Evolutionary conservation across 2,888 invertebrate species (phyloP), one percentile per base, ranked within the genome.

Genomic region (Piscicola geometra): DNA sequence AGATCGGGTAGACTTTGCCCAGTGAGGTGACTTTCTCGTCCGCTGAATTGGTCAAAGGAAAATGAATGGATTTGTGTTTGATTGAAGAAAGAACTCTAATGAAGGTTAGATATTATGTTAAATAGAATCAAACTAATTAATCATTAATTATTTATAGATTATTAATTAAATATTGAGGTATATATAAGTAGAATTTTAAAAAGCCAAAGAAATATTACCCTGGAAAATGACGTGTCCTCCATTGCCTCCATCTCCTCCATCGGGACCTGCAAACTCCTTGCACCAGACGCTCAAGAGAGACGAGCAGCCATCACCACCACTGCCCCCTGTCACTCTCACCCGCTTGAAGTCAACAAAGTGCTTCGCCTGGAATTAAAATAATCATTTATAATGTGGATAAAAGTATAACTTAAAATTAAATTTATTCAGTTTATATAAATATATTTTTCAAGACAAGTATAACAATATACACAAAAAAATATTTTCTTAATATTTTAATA

Each of bases 261-360:
- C 78, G 15, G 78, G 78, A 0, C 85, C 85, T 0, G 93, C 98
- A 76, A 88, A 89, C 78, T 94, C 95, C 82, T 94, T 94, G 75
- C 89, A 88, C 89, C 90, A 93, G 12, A 90, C 87, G 78, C 90
- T 90, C 5, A 93, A 86, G 84, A 99, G 95, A 0, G 94, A 93
- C 75, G 95, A 90, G 80, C 90, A 90, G 0, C 99, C 99, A 87
- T 97, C 90, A 0, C 99, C 99, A 0, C 99, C 99, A 41, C 90
- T 90, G 0, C 99, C 99, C 0, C 91, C 99, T 0, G 88, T 83
- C 0, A 90, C 88, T 74, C 89, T 86, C 0, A 94, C 87, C 81
- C 88, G 84, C 80, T 88, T 89, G 1, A 89, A 88, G 86, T 94
- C 94, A 0, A 92, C 88, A 84, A 93, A 93, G 81, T 88, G 77